Conservation (phyloP, 2,888 invertebrate species). For the Diachrysia chrysitis region DNA sequence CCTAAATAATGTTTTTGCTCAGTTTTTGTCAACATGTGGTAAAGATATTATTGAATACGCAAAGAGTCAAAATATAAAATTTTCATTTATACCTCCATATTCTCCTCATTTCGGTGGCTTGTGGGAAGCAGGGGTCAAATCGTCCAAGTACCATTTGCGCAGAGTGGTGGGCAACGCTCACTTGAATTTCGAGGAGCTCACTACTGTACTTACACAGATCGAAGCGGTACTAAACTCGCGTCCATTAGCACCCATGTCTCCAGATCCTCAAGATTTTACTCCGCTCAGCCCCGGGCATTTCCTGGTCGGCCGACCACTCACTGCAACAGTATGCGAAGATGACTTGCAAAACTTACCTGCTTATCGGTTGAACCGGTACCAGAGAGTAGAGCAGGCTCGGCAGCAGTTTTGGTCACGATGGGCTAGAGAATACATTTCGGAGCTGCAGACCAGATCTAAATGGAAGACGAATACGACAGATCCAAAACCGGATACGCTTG, state of each 20-base stretch:
- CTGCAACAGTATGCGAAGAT: neutral
- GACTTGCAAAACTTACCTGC: neutral
- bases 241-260: neutral
- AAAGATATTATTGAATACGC: too few relatives aligned
- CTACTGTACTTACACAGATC: neutral
- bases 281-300: conserved; percentile 7
- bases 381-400: neutral
- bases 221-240: conserved; percentile 7
- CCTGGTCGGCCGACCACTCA: conserved; percentile 10
- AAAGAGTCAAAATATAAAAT: conserved; percentile 10
- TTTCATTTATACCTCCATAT: conserved; percentile 13
- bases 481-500: neutral
- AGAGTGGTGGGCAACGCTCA: neutral
- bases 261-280: neutral
- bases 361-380: neutral
- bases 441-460: neutral
- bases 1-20: neutral
- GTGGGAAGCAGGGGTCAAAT: too few relatives aligned
- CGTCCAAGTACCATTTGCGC: neutral
- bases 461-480: neutral
- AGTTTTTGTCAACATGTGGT: neutral
- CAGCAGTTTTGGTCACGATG: neutral
- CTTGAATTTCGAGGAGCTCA: neutral
- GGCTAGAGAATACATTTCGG: neutral
- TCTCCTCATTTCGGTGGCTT: conserved; percentile 2